These are phyloP conservation scores for Cercocebus atys DNA, from an alignment of 2,113 vertebrate genomes.

Conservation along the genomic window DNA sequence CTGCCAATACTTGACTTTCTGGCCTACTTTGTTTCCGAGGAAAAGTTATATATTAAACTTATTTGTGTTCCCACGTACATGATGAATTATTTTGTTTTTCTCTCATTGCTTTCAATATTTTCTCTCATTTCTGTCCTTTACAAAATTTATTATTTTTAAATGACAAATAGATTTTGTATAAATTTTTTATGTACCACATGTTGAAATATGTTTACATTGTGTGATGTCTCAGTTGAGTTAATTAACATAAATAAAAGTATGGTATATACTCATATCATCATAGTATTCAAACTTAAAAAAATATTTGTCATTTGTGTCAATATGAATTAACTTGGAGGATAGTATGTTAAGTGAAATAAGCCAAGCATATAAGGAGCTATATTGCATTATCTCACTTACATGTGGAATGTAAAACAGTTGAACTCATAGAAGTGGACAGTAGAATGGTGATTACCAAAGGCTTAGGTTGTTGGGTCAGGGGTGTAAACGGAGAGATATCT, in stretches of 20 bases:
- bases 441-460: not conserved
- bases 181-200: not conserved
- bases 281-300: not conserved
- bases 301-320: not conserved
- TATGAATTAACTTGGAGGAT: not conserved
- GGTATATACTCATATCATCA: not conserved
- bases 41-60: not conserved
- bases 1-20: not conserved
- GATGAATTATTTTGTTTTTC: not conserved
- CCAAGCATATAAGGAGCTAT: not conserved
- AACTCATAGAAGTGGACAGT: not conserved
- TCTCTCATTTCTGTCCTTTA: not conserved
- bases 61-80: not conserved
- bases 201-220: not conserved
- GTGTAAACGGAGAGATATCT: not conserved
- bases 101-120: not conserved
- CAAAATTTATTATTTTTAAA: not conserved
- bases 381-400: not conserved
- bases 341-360: not conserved
- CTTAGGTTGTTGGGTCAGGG: not conserved
- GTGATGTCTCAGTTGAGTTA: not conserved
- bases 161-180: not conserved
- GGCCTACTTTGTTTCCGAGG: not conserved
- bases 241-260: not conserved
- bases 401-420: not conserved